A percentile compares a stretch with the other conserved stretches of the same genome.
These are phyloP conservation scores for Drosophila antonietae DNA, from an alignment of 2,888 invertebrate genomes.

Conservation along the genomic window DNA sequence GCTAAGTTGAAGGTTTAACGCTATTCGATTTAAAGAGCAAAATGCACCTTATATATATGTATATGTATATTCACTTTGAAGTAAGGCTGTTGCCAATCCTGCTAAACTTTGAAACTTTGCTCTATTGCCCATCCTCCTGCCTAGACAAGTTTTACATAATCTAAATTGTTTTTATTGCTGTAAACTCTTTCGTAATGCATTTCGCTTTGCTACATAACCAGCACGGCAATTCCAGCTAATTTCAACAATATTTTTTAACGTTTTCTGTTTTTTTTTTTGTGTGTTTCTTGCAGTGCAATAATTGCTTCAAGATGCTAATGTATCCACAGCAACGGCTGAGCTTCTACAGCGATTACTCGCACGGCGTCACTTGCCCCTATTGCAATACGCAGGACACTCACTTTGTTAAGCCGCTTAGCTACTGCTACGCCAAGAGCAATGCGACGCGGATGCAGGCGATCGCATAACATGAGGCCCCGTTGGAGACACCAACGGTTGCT, in stretches of 20 bases:
- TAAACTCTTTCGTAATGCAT: neutral
- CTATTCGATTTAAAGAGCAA: no score
- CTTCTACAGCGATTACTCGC: constrained; percentile 98
- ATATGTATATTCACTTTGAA: no score
- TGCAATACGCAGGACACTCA: constrained; percentile 96
- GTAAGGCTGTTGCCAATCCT: no score
- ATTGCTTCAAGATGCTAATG: constrained; percentile 94
- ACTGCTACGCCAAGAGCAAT: constrained; percentile 92
- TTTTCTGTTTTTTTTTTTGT: neutral
- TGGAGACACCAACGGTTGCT: constrained; percentile 85
- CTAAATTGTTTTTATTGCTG: neutral
- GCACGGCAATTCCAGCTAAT: neutral
- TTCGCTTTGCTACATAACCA: neutral
- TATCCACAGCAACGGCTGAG: constrained; percentile 94
- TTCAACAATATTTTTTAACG: neutral
- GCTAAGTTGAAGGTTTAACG: no score
- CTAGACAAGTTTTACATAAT: neutral
- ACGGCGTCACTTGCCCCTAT: constrained; percentile 95
- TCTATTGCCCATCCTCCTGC: no score
- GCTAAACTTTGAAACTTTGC: neutral
- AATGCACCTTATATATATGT: no score
- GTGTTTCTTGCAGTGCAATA: constrained; percentile 90
- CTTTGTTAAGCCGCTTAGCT: constrained; percentile 95
- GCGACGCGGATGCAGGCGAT: constrained; percentile 90
- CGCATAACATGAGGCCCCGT: constrained; percentile 94